These are phyloP conservation scores for Eulithis testata DNA, from an alignment of 2,888 invertebrate genomes.

Conservation along the genomic window DNA sequence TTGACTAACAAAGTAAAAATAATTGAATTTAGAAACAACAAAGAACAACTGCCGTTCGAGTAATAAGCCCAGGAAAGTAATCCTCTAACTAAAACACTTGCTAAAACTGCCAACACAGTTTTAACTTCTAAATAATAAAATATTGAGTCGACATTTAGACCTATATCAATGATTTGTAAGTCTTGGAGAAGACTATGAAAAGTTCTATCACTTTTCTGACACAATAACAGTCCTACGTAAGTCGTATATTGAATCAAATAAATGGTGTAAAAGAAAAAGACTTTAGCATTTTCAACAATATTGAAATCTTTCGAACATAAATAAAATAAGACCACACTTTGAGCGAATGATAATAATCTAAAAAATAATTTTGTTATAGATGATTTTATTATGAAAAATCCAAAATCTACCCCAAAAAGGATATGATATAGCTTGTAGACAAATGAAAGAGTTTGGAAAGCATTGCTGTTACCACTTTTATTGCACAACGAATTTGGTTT, in stretches of 20 bases:
- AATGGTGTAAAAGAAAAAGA: not conserved
- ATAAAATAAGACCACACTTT: not conserved
- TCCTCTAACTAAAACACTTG: not conserved
- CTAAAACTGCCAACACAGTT: not conserved
- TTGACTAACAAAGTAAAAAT: not conserved
- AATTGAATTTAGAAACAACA: not conserved
- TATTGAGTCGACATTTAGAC: not conserved
- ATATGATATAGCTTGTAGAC: conserved; percentile 1
- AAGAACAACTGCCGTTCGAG: not conserved
- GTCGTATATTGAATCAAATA: not conserved
- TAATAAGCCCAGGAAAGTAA: not conserved
- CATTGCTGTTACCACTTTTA: not conserved
- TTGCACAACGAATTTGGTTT: conserved; percentile 1
- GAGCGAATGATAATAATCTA: conserved; percentile 1
- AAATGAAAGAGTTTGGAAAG: not conserved
- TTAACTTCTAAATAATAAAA: conserved; percentile 1
- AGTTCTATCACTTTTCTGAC: not conserved
- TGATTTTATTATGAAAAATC: conserved; percentile 11
- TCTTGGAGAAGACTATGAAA: not conserved
- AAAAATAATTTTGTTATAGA: not conserved
- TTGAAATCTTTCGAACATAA: not conserved
- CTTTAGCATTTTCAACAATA: not conserved
- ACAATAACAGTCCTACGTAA: not conserved
- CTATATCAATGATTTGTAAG: not conserved
- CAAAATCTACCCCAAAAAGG: conserved; percentile 13